Evolutionary conservation across 2,113 vertebrate genomes (phyloP).

Genomic region (Leptobrachium ailaonicum): DNA sequence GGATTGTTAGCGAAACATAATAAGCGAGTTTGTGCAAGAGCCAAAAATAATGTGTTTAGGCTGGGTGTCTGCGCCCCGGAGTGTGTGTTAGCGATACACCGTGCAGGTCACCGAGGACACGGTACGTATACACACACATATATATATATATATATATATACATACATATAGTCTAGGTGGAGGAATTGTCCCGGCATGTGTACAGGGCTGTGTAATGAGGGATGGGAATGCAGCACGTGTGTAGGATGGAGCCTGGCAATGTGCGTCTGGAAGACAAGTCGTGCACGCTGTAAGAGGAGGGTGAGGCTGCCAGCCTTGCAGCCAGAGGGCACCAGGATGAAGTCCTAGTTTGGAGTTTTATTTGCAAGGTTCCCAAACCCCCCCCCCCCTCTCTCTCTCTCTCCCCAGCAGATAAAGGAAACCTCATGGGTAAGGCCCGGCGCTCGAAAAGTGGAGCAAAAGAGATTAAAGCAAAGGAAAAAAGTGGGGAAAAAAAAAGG

Average conservation of each 20-base stretch:
- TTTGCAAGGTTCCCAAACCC: neutral
- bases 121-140: too few species aligned
- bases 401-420: neutral
- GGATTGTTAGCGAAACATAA: too few species aligned
- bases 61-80: too few species aligned
- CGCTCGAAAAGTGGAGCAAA: neutral
- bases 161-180: too few species aligned
- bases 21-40: too few species aligned
- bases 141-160: too few species aligned
- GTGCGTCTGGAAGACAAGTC: neutral
- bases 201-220: neutral
- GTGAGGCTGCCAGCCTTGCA: constrained; percentile 19
- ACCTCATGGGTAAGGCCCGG: constrained; percentile 5
- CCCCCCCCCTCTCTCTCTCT: neutral
- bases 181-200: neutral
- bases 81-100: too few species aligned
- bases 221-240: too few species aligned
- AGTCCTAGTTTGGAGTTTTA: constrained; percentile 37
- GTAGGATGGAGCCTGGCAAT: neutral
- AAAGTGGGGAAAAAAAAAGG: constrained; percentile 17
- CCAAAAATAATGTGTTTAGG: too few species aligned
- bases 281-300: neutral
- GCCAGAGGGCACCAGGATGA: neutral
- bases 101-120: too few species aligned
- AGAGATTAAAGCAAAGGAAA: neutral